phyloP scores from a whole-genome alignment of 2,797 vertebrate genomes.

The Heterohyrax brucei region DNA sequence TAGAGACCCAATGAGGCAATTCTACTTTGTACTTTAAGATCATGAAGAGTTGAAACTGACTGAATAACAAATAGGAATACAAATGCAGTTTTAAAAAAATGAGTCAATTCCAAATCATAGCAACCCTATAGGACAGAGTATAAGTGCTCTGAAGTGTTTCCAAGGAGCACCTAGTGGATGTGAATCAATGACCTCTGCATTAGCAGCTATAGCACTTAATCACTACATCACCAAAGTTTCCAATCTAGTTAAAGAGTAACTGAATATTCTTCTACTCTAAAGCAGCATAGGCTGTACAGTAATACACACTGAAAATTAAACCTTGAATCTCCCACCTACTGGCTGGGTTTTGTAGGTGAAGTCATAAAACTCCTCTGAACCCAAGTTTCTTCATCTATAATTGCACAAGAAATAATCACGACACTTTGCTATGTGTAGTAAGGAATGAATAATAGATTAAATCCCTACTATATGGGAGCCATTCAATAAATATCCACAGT shows the following conservation, averaged over 20 bases:
- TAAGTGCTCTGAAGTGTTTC: too few species aligned
- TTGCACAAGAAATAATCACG: not conserved
- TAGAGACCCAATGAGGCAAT: too few species aligned
- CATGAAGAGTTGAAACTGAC: too few species aligned
- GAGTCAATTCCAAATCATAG: too few species aligned
- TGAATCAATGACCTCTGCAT: too few species aligned
- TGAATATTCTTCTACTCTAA: not conserved
- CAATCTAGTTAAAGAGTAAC: not conserved
- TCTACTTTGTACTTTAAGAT: too few species aligned
- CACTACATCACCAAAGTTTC: too few species aligned
- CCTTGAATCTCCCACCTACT: not conserved
- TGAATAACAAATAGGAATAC: too few species aligned
- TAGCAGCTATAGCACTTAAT: too few species aligned
- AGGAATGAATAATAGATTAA: slow-evolving; percentile 29
- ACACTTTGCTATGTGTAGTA: not conserved
- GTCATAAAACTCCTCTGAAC: not conserved
- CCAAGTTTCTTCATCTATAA: not conserved
- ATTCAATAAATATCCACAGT: not conserved
- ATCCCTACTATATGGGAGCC: not conserved
- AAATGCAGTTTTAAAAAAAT: too few species aligned
- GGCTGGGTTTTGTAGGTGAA: not conserved
- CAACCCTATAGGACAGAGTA: too few species aligned
- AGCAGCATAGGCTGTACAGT: not conserved
- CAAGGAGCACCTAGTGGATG: too few species aligned
- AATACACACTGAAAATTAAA: not conserved